Evolutionary conservation across 2,113 vertebrate genomes (phyloP).

Genomic region (Brachyhypopomus occidentalis): DNA sequence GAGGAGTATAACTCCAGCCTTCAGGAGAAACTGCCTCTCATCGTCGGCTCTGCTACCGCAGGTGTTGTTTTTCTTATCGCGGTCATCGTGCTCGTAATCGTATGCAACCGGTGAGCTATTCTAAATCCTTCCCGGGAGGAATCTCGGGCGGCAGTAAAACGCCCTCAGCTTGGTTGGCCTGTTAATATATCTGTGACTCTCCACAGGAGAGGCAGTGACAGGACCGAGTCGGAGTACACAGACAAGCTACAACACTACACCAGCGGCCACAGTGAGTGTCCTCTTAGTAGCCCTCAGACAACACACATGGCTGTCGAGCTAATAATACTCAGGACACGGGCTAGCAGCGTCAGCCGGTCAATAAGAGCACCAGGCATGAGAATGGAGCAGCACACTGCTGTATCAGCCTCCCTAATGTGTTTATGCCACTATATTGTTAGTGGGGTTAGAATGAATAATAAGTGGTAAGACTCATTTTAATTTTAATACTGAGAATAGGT

Average conservation of each 20-base stretch:
- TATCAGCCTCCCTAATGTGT: neutral
- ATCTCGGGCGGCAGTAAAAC: neutral
- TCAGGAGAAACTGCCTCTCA: slow-evolving; percentile 92
- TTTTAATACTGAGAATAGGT: too few species aligned
- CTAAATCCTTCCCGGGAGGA: neutral
- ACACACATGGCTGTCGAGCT: neutral
- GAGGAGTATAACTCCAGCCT: slow-evolving; percentile 92
- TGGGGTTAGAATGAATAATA: too few species aligned
- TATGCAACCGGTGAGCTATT: slow-evolving; percentile 85
- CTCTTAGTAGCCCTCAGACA: neutral
- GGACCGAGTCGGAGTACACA: slow-evolving; percentile 90
- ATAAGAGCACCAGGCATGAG: neutral
- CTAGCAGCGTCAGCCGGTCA: neutral
- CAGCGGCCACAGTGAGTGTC: slow-evolving; percentile 93
- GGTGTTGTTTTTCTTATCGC: slow-evolving; percentile 92
- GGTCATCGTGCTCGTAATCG: slow-evolving; percentile 83
- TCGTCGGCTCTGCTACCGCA: slow-evolving; percentile 88
- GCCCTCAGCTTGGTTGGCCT: neutral
- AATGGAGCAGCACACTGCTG: neutral
- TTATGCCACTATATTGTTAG: neutral
- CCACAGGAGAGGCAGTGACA: slow-evolving; percentile 88
- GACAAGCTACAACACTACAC: slow-evolving; percentile 97
- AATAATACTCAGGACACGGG: neutral
- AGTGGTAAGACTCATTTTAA: too few species aligned
- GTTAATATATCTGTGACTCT: neutral